Evolutionary conservation across 2,113 vertebrate genomes (phyloP), one percentile per base, ranked within the genome.

Genomic region (Cisticola juncidis): DNA sequence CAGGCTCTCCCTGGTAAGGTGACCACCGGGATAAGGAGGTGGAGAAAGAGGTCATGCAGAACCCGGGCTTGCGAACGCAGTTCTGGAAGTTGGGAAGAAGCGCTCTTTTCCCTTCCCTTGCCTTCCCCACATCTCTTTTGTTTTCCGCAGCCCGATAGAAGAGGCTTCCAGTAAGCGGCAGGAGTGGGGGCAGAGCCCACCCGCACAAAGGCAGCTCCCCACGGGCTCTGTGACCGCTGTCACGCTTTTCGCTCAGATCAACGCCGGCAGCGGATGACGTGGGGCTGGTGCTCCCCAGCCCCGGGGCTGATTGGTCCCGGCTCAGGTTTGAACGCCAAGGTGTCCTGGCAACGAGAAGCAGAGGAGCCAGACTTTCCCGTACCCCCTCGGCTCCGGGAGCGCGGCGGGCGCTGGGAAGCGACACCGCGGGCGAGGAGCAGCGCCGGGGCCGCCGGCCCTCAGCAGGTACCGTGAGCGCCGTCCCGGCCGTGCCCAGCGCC

Each of bases 281-380:
- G 78, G 6, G 70, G 88, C 95, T 89, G 91, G 90, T 80, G 73
- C 62, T 76, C 48, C 79, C 70, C 81, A 38, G 89, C 95, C 91
- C 33, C 51, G 47, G 95, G 97, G 91, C 93, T 95, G 95, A 97
- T 97, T 97, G 97, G 96, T 94, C 94, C 88, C 66, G 9, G 95
- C 95, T 91, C 88, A 71, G 82, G 95, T 97, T 97, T 96, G 97
- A 97, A 98, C 84, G 92, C 92, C 73, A 86, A 91, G 95, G 96
- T 97, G 97, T 84, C 97, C 97, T 97, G 96, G 97, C 96, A 98
- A 97, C 97, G 87, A 33, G 79, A 61, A 95, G 92, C 95, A 26
- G 89, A 81, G 83, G 57, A 92, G 85, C 65, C 89, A 88, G 94
- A 50, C 94, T 93, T 92, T 29, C 23, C 65, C 33, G 29, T 76